phyloP scores from a whole-genome alignment of 2,888 invertebrate species.

The Nymphalis c-album region DNA sequence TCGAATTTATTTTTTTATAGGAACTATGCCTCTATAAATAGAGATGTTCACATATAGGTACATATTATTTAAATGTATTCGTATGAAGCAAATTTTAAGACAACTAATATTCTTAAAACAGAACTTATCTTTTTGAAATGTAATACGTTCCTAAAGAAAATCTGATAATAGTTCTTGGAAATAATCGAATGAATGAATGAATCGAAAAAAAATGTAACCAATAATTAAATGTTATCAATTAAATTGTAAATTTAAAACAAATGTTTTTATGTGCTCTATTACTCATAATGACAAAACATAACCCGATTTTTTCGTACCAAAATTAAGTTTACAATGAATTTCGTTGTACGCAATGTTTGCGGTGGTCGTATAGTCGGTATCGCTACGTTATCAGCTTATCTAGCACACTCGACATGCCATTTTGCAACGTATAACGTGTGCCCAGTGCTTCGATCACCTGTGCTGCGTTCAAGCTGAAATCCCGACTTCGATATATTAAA shows the following conservation, averaged over 20 bases:
- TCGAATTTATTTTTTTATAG: conserved; percentile 25
- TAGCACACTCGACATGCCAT: conserved; percentile 68
- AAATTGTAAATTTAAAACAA: too few relatives aligned
- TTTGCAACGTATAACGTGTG: conserved; percentile 62
- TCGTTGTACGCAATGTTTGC: conserved; percentile 60
- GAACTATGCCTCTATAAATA: background rate
- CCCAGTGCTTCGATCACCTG: conserved; percentile 60
- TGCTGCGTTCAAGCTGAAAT: conserved; percentile 52
- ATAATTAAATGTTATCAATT: too few relatives aligned
- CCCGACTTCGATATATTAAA: conserved; percentile 23
- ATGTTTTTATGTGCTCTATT: background rate
- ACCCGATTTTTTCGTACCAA: conserved; percentile 9
- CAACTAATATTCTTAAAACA: too few relatives aligned
- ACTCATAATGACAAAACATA: conserved; percentile 10
- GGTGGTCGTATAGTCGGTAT: conserved; percentile 61
- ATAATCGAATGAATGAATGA: too few relatives aligned
- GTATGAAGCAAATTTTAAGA: too few relatives aligned
- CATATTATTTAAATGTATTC: too few relatives aligned
- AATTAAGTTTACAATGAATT: conserved; percentile 38
- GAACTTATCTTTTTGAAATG: too few relatives aligned
- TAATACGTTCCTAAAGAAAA: too few relatives aligned
- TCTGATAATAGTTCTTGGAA: too few relatives aligned
- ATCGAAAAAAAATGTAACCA: too few relatives aligned
- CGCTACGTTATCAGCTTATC: conserved; percentile 78
- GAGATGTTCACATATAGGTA: background rate